phyloP scores from a whole-genome alignment of 53 echinoderm and acorn worm genomes.

The Pentamera pediparva region DNA sequence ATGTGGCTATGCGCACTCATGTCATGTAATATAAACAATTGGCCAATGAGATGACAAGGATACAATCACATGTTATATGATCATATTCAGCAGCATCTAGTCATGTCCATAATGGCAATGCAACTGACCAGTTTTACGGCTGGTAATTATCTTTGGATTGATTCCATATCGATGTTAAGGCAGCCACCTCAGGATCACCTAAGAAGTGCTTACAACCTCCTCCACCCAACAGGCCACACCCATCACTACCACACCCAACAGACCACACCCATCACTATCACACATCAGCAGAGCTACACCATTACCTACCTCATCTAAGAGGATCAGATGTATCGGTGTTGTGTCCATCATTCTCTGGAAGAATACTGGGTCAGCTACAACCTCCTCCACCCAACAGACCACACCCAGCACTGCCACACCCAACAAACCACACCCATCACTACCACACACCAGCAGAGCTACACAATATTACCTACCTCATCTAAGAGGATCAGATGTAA shows the following conservation, averaged over 20 bases:
- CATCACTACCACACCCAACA: slow-evolving; percentile 74
- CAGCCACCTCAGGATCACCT: too few species aligned
- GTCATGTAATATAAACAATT: too few species aligned
- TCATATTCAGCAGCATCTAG: too few species aligned
- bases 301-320: slow-evolving; percentile 75
- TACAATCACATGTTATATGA: too few species aligned
- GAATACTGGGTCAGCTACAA: slow-evolving; percentile 83
- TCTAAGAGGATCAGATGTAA: slow-evolving; percentile 84
- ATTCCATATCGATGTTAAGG: too few species aligned
- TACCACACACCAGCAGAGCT: neutral
- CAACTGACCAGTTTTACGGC: too few species aligned
- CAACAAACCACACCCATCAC: slow-evolving; percentile 30
- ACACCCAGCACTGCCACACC: slow-evolving; percentile 79
- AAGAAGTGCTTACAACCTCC: too few species aligned
- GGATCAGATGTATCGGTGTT: slow-evolving; percentile 81
- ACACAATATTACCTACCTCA: slow-evolving; percentile 51
- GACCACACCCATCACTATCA: neutral
- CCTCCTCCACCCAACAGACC: slow-evolving; percentile 80
- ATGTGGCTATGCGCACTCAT: too few species aligned
- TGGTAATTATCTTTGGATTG: too few species aligned
- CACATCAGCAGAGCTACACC: neutral
- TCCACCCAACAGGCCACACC: too few species aligned
- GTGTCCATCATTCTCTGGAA: slow-evolving; percentile 94
- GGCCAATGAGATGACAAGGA: too few species aligned
- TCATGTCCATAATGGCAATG: too few species aligned